These are phyloP conservation scores for Nasonia oneida DNA, from an alignment of 2,888 invertebrate species.

Conservation along the genomic window DNA sequence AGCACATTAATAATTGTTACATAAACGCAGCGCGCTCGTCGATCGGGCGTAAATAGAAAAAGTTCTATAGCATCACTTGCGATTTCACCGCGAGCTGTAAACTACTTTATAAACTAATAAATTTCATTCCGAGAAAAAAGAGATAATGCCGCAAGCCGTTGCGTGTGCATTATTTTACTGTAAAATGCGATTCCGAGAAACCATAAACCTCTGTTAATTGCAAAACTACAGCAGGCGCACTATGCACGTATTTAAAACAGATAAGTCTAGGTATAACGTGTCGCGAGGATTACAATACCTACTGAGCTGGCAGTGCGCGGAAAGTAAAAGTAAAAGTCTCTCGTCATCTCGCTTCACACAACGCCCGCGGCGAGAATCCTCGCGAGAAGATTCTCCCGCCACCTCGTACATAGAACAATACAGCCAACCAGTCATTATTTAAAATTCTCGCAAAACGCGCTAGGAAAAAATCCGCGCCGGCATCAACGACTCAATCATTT, in stretches of 20 bases:
- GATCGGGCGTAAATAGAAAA: conserved; percentile 25
- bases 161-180: not conserved
- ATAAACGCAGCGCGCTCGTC: conserved; percentile 11
- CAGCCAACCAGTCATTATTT: not conserved
- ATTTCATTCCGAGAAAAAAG: not conserved
- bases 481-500: not conserved
- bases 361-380: not conserved
- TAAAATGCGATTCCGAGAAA: not conserved
- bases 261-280: too few relatives aligned
- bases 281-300: too few relatives aligned
- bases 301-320: too few relatives aligned
- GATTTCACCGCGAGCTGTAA: conserved; percentile 15
- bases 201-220: not conserved
- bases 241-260: too few relatives aligned
- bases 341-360: not conserved
- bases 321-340: conserved; percentile 44
- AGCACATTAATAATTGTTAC: conserved; percentile 40
- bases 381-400: conserved; percentile 24
- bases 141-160: not conserved
- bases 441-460: conserved; percentile 11
- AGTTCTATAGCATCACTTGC: not conserved
- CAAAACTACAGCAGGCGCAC: not conserved
- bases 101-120: conserved; percentile 6
- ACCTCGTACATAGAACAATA: not conserved
- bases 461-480: not conserved